phyloP scores from a whole-genome alignment of 2,888 invertebrate genomes.

The Pomacea canaliculata region DNA sequence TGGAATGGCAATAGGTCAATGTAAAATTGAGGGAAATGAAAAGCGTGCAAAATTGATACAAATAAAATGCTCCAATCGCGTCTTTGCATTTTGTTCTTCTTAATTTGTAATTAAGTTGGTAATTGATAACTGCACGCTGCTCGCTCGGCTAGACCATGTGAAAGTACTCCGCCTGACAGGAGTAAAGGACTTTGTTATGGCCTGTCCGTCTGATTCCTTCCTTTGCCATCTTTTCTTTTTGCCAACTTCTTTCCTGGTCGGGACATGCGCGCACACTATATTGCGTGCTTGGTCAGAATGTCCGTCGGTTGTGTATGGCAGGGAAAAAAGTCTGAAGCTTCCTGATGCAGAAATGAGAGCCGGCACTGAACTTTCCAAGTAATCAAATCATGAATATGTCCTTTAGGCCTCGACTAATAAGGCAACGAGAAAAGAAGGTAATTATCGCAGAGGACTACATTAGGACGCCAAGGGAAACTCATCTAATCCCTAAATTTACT shows the following conservation, averaged over 20 bases:
- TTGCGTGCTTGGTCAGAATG: conserved; percentile 5
- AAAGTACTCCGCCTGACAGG: no score
- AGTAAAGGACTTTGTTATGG: no score
- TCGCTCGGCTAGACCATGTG: no score
- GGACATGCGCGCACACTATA: background rate
- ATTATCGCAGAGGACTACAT: conserved; percentile 19
- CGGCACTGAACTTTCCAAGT: conserved; percentile 4
- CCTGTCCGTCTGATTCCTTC: background rate
- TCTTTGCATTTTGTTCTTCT: no score
- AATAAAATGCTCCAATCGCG: no score
- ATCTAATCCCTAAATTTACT: conserved; percentile 26
- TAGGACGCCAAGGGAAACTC: conserved; percentile 21
- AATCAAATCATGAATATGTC: conserved; percentile 2
- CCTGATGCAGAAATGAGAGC: background rate
- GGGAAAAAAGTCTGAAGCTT: background rate
- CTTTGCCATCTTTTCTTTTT: background rate
- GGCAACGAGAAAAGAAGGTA: conserved; percentile 15
- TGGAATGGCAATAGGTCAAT: no score
- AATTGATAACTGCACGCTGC: no score
- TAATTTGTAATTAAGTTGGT: no score
- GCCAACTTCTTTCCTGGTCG: background rate
- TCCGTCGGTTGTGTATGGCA: conserved; percentile 2
- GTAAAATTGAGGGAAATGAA: no score
- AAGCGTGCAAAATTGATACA: no score
- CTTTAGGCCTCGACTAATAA: conserved; percentile 8